Base-by-base conservation (phyloP, 2,797 vertebrate species). In the Gymnothorax javanicus region DNA sequence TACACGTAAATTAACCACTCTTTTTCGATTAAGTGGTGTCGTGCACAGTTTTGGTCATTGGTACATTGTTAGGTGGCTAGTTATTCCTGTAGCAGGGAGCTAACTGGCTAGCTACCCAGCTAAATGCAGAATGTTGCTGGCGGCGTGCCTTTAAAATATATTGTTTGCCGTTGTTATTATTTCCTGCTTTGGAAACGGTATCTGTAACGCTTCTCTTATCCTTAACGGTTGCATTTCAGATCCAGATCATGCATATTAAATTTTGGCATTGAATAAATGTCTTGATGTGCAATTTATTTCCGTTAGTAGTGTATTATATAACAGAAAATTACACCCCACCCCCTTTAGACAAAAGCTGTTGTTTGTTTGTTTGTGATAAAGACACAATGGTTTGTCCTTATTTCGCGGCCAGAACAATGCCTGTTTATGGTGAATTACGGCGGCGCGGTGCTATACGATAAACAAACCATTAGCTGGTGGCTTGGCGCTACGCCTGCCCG, bases 281-380 rank as follows among this genome's bases (percentile, higher is more conserved):
- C 27, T 43, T 75, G 25, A 33, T 75, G 33, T 75, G 12, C 9
- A 33, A 15, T 75, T 33, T 75, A 75, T 57, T 58, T 83, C 82
- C 54, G 52, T 43, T 9, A 57, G n/a, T 27, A 57, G 56, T 83
- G 20, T 83, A 58, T 33, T 57, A 58, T 83, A 57, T 57, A 57
- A 83, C 57, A 27, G 82, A 58, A 58, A 56, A 56, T 27, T 17
- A 58, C 56, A 57, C 82, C 52, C 82, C 82, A 57, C 82, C 82
- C 81, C 71, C 25, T 75, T 75, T 33, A 75, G 13, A 75, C 71
- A 75, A 75, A 75, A 75, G 71, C 71, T 15, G 25, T 33, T 75
- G 71, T 75, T 75, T 75, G 71, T 75, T 75, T 75, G 71, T 75
- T 75, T 75, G 43, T 75, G 25, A n/a, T 75, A 75, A 43, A n/a